Percentiles rank a stretch among this genome's conserved stretches.
Evolutionary conservation across 2,888 invertebrate genomes (phyloP).

Genomic region (Caenorhabditis sp.): DNA sequence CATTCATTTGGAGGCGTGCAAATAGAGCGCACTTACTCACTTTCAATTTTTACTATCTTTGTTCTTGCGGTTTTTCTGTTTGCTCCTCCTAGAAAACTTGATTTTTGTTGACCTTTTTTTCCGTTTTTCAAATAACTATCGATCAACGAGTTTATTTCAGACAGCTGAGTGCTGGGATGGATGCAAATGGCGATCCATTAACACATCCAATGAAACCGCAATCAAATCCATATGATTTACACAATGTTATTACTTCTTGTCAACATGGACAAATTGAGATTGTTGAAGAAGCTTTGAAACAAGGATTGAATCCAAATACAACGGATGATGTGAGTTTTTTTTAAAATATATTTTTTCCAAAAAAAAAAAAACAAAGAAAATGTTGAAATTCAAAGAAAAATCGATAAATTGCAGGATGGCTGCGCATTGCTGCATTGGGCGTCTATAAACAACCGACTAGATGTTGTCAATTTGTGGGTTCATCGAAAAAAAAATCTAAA

Average conservation of each 20-base stretch:
- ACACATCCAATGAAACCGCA: not conserved
- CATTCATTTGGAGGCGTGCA: not conserved
- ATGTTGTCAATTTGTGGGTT: constrained; percentile 37
- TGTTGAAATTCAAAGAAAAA: constrained; percentile 4
- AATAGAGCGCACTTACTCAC: constrained; percentile 3
- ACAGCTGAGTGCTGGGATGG: not conserved
- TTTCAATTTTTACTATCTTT: not conserved
- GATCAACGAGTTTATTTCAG: not conserved
- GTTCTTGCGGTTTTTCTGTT: not conserved
- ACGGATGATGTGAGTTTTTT: constrained; percentile 35
- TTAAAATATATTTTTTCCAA: not conserved
- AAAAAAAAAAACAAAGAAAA: too few relatives aligned
- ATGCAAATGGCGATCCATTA: not conserved
- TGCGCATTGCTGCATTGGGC: constrained; percentile 98
- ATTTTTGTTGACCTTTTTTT: constrained; percentile 6
- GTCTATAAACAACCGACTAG: constrained; percentile 88
- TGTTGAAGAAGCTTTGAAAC: constrained; percentile 30
- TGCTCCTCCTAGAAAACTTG: constrained; percentile 1
- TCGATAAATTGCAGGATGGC: constrained; percentile 77
- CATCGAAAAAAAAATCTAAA: not conserved
- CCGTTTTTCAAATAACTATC: not conserved
- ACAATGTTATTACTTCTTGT: constrained; percentile 39
- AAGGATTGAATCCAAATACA: constrained; percentile 33
- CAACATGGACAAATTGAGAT: constrained; percentile 44
- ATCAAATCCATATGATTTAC: not conserved